Base-by-base conservation (phyloP, 2,797 vertebrate species). In the Cyprinodon diabolis region DNA sequence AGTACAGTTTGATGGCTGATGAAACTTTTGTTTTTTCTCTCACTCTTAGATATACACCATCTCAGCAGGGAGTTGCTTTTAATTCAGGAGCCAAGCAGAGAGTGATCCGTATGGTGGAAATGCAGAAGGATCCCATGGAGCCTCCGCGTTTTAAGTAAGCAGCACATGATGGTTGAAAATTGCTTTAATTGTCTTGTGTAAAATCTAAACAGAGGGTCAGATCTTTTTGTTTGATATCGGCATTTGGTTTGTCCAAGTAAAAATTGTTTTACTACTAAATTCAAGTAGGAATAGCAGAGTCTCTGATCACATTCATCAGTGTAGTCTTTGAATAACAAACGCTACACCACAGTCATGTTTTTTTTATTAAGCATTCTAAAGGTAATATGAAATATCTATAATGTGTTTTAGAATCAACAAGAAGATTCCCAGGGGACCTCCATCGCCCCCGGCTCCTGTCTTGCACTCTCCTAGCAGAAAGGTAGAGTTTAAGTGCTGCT, bases 81-180 rank as follows among this genome's bases (percentile, higher is more conserved):
- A 99, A 99, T 89, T 99, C 98, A 0, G 98, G 98, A 75, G 98
- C 98, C 81, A 99, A 99, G 89, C 98, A 99, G 82, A 95, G 98
- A 78, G 98, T 99, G 80, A 99, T 99, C 90, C 96, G 97, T 6
- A 99, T 99, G 98, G 98, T 99, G 84, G 98, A 99, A 91, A 99
- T 99, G 98, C 98, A 99, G 89, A 99, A 98, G 86, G 97, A 99
- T 82, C 98, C 98, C 3, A 99, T 99, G 97, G 98, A 99, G 66
- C 98, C 98, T 9, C 97, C 98, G 63, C 95, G 98, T 60, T 99
- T 99, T 86, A 99, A 99, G 98, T 99, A 94, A 92, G 92, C 49
- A 8, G 30, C 30, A 30, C 30, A 30, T 7, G 52, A 4, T 21
- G 1, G 35, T 9, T 23, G 1, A 30, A 51, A 2, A 19, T 11